Evolutionary conservation across 2,888 invertebrate species (phyloP).

Genomic region (Apodemia mormo): DNA sequence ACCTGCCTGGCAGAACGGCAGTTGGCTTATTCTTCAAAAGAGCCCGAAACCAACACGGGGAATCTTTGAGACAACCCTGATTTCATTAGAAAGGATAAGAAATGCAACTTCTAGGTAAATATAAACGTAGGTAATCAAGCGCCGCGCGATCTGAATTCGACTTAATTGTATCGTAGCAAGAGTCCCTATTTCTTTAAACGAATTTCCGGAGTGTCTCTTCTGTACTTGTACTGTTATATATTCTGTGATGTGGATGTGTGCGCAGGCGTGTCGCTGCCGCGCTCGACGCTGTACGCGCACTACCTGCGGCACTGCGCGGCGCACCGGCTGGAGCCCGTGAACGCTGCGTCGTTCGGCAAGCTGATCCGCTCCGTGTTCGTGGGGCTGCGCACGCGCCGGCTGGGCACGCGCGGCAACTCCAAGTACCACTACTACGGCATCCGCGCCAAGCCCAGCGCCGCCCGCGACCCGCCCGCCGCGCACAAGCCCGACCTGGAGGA

Average conservation of each 20-base stretch:
- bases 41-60: too few species aligned
- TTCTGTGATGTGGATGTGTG: background rate
- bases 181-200: too few species aligned
- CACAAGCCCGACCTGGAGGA: constrained; percentile 31
- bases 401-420: constrained; percentile 98
- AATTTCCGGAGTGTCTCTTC: too few species aligned
- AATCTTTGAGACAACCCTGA: too few species aligned
- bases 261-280: constrained; percentile 90
- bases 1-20: too few species aligned
- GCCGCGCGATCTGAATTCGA: too few species aligned
- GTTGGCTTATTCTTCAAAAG: too few species aligned
- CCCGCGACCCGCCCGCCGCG: constrained; percentile 34
- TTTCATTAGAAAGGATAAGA: too few species aligned
- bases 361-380: constrained; percentile 98
- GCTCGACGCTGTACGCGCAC: constrained; percentile 98
- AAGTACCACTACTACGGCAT: constrained; percentile 99
- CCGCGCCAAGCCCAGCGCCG: constrained; percentile 87
- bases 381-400: constrained; percentile 95
- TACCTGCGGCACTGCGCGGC: constrained; percentile 97
- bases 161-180: too few species aligned
- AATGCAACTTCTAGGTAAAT: too few species aligned
- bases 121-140: too few species aligned
- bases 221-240: too few species aligned
- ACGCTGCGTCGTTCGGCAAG: constrained; percentile 99
- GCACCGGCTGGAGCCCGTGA: constrained; percentile 98